These are phyloP conservation scores for Brenthis ino DNA, from an alignment of 2,888 invertebrate species.

Conservation along the genomic window DNA sequence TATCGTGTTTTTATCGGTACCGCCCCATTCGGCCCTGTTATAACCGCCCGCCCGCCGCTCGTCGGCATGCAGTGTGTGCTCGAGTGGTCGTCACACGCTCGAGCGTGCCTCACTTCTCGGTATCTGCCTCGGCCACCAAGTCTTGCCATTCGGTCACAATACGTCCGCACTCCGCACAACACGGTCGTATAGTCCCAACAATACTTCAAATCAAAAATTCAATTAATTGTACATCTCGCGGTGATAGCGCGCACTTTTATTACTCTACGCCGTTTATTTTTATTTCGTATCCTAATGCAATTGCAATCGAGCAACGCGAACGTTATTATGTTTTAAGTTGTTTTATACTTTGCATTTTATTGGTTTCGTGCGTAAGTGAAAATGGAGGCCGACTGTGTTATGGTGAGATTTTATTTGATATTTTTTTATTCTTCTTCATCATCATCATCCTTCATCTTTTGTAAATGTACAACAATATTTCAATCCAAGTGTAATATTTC, in stretches of 20 bases:
- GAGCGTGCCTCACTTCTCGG: constrained; percentile 58
- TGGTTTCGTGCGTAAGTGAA: constrained; percentile 51
- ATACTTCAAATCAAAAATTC: constrained; percentile 66
- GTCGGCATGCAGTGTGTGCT: constrained; percentile 34
- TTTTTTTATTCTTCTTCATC: constrained; percentile 3
- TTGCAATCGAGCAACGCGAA: constrained; percentile 74
- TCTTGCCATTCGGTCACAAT: constrained; percentile 11
- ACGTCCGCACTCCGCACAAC: constrained; percentile 46
- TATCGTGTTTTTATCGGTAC: constrained; percentile 66
- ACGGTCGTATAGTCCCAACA: constrained; percentile 52
- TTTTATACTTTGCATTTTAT: constrained; percentile 62
- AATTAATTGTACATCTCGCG: constrained; percentile 71
- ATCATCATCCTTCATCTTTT: no score
- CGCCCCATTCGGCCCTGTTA: constrained; percentile 59
- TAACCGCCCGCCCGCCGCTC: constrained; percentile 60
- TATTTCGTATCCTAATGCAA: constrained; percentile 77
- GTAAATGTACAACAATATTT: not conserved
- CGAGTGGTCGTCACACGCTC: constrained; percentile 49
- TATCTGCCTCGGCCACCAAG: constrained; percentile 38
- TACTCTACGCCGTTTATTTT: constrained; percentile 68
- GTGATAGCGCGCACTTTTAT: constrained; percentile 73
- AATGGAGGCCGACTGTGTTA: constrained; percentile 27
- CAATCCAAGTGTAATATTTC: not conserved
- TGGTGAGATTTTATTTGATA: constrained; percentile 31
- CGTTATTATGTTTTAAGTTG: constrained; percentile 65